Percentiles rank a stretch among this genome's conserved stretches.
Evolutionary conservation across 2,797 vertebrate species (phyloP).

Genomic region (Pipistrellus nathusii): DNA sequence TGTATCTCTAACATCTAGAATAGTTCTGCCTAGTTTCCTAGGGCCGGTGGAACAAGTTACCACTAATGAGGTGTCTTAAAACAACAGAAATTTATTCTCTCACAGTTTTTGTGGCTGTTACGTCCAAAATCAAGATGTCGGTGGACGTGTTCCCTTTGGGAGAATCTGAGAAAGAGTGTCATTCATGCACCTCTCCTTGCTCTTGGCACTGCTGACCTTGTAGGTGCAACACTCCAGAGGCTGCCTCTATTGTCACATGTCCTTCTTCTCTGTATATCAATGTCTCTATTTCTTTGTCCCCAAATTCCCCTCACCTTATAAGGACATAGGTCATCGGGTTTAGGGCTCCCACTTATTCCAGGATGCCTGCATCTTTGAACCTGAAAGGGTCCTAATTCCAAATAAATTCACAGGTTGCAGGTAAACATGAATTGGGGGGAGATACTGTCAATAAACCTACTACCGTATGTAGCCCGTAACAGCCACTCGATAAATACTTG

Average conservation of each 20-base stretch:
- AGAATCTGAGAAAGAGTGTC: neutral
- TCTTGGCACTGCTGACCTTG: neutral
- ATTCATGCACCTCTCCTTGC: neutral
- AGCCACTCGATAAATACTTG: neutral
- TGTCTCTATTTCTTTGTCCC: neutral
- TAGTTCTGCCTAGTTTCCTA: neutral
- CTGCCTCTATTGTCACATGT: neutral
- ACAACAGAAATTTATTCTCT: neutral
- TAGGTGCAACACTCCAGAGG: neutral
- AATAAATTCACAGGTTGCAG: neutral
- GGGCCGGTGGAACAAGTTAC: neutral
- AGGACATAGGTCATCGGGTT: neutral
- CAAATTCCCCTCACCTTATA: neutral
- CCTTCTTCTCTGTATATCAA: neutral
- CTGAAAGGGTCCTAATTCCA: neutral
- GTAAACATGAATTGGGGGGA: neutral
- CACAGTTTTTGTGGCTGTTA: neutral
- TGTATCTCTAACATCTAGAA: neutral
- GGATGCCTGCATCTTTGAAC: neutral
- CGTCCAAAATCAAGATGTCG: neutral
- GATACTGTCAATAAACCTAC: neutral
- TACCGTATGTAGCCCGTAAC: neutral
- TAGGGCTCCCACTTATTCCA: neutral
- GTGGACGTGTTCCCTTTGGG: neutral
- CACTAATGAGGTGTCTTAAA: neutral